Evolutionary conservation across 2,113 vertebrate genomes (phyloP).

Genomic region (Tringa solitaria): DNA sequence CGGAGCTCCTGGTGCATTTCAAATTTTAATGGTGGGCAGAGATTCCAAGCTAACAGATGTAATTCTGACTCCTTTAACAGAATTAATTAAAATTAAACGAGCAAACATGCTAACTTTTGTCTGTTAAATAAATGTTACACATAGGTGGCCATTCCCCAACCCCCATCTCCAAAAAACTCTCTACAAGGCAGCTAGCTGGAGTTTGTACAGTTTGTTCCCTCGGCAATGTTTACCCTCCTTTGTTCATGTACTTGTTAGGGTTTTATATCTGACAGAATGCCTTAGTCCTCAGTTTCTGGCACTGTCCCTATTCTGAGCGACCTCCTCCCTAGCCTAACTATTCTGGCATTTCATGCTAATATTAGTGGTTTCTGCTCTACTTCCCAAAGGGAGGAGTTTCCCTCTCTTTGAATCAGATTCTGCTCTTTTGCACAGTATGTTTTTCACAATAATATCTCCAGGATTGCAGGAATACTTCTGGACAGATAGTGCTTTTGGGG

Average conservation of each 20-base stretch:
- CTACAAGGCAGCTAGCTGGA: background rate
- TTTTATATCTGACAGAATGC: constrained; percentile 35
- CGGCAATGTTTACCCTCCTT: background rate
- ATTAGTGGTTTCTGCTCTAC: constrained; percentile 48
- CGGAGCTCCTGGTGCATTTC: background rate
- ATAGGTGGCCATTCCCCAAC: background rate
- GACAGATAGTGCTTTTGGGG: background rate
- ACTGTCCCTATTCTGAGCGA: background rate
- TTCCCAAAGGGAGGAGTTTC: constrained; percentile 21
- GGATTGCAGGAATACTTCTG: background rate
- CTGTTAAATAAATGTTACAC: background rate
- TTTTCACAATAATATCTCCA: background rate
- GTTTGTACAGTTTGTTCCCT: constrained; percentile 48
- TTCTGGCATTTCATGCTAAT: constrained; percentile 29
- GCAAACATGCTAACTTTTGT: background rate
- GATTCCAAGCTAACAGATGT: background rate
- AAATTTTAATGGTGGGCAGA: background rate
- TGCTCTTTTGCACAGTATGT: background rate
- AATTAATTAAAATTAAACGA: background rate
- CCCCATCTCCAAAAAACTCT: background rate
- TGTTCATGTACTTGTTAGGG: constrained; percentile 50
- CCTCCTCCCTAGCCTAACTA: constrained; percentile 34
- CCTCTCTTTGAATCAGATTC: background rate
- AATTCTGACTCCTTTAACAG: background rate
- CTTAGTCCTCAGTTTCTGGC: constrained; percentile 31